phyloP scores from a whole-genome alignment of 2,888 invertebrate genomes.

The Pecten maximus region DNA sequence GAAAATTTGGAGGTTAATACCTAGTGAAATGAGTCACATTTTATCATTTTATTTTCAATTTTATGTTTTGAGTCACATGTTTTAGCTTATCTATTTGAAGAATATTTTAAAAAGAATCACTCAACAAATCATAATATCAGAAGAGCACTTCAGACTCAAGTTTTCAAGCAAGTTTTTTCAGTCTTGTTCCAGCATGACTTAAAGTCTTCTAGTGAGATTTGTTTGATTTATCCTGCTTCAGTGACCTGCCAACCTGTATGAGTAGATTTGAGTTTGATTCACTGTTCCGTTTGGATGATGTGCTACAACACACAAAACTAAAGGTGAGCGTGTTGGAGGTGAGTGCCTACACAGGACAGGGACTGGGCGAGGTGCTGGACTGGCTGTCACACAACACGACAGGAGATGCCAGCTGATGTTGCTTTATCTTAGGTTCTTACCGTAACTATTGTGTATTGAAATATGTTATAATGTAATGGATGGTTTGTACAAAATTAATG shows the following conservation, averaged over 20 bases:
- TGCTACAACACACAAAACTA: conserved; percentile 64
- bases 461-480: background rate
- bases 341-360: conserved; percentile 76
- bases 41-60: too few species aligned
- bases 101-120: too few species aligned
- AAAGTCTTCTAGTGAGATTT: too few species aligned
- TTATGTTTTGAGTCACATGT: too few species aligned
- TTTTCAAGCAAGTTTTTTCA: too few species aligned
- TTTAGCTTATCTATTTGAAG: too few species aligned
- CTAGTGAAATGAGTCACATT: too few species aligned
- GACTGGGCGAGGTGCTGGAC: conserved; percentile 71
- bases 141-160: too few species aligned
- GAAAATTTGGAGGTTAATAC: too few species aligned
- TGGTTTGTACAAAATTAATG: background rate
- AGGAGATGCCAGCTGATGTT: conserved; percentile 43
- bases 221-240: conserved; percentile 55
- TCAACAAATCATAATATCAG: too few species aligned
- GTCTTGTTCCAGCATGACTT: too few species aligned
- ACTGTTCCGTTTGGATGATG: conserved; percentile 72
- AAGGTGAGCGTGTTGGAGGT: conserved; percentile 70
- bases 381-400: conserved; percentile 73
- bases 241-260: conserved; percentile 73
- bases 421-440: background rate
- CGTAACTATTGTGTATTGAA: background rate
- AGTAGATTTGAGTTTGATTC: conserved; percentile 72